Percentiles rank a stretch among this genome's conserved stretches.
Conservation (phyloP, 2,888 invertebrate species). For the Lampropteryx suffumata region DNA sequence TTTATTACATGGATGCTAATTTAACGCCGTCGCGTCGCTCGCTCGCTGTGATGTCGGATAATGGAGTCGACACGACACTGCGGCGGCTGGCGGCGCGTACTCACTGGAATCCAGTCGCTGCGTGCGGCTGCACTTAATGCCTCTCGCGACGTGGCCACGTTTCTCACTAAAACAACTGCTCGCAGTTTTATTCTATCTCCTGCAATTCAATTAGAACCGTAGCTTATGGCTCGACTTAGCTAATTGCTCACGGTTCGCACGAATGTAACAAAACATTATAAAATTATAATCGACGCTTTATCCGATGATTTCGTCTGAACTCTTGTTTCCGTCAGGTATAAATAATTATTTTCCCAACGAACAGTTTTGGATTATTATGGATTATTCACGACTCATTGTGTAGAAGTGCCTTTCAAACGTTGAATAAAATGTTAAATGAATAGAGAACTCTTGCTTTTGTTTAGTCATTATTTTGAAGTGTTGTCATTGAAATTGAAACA, state of each 20-base stretch:
- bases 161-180: constrained; percentile 38
- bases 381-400: constrained; percentile 74
- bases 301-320: constrained; percentile 53
- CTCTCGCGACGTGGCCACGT: constrained; percentile 33
- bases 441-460: constrained; percentile 62
- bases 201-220: constrained; percentile 57
- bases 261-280: constrained; percentile 61
- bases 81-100: constrained; percentile 17
- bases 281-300: constrained; percentile 56
- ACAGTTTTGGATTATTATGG: constrained; percentile 59
- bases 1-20: constrained; percentile 69
- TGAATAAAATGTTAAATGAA: constrained; percentile 66
- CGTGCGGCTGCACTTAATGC: constrained; percentile 33
- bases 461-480: constrained; percentile 62
- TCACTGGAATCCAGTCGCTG: constrained; percentile 31
- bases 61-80: constrained; percentile 42
- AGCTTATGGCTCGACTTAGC: constrained; percentile 28
- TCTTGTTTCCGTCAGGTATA: constrained; percentile 56
- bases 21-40: constrained; percentile 40
- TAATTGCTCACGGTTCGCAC: constrained; percentile 51
- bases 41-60: constrained; percentile 52
- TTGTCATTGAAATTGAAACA: constrained; percentile 58
- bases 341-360: constrained; percentile 61
- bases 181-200: constrained; percentile 51
- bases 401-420: constrained; percentile 63